Percentiles rank a stretch among this genome's conserved stretches.
Evolutionary conservation across 1,140 invertebrate genomes (phyloP).

Genomic region (Diorhabda elongata): DNA sequence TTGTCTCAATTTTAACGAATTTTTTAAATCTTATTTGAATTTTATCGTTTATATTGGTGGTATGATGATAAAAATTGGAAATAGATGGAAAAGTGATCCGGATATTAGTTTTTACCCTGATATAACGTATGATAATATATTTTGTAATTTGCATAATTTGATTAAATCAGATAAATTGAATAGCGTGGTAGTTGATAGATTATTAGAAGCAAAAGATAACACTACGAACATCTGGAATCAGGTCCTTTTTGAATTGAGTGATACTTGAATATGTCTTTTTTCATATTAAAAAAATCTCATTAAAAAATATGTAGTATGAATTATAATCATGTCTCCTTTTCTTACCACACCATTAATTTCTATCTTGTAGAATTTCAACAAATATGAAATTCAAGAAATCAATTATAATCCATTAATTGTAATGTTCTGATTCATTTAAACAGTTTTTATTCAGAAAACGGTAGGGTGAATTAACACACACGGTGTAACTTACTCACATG

Average conservation of each 20-base stretch:
- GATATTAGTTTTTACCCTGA: slow-evolving; percentile 48
- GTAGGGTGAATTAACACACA: too few relatives aligned
- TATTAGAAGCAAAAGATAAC: slow-evolving; percentile 28
- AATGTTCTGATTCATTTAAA: too few relatives aligned
- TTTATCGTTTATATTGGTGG: slow-evolving; percentile 53
- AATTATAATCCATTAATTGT: not conserved
- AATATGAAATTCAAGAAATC: not conserved
- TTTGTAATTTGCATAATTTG: slow-evolving; percentile 47
- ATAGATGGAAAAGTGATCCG: slow-evolving; percentile 43
- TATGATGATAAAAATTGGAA: slow-evolving; percentile 45
- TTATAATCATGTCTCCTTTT: not conserved
- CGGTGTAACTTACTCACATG: too few relatives aligned
- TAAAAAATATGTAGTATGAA: not conserved
- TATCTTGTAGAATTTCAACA: not conserved
- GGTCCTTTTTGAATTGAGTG: slow-evolving; percentile 9
- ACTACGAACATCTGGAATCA: slow-evolving; percentile 30
- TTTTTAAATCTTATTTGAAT: slow-evolving; percentile 52
- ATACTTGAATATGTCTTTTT: not conserved
- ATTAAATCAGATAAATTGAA: slow-evolving; percentile 27
- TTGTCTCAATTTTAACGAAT: slow-evolving; percentile 46
- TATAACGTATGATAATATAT: slow-evolving; percentile 51
- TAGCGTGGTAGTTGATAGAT: slow-evolving; percentile 22
- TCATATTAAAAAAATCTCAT: not conserved
- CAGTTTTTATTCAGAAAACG: too few relatives aligned
- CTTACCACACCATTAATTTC: not conserved